A percentile compares a stretch with the other conserved stretches of the same genome.
phyloP scores from a whole-genome alignment of 2,113 vertebrate species.

The Hippocampus comes region DNA sequence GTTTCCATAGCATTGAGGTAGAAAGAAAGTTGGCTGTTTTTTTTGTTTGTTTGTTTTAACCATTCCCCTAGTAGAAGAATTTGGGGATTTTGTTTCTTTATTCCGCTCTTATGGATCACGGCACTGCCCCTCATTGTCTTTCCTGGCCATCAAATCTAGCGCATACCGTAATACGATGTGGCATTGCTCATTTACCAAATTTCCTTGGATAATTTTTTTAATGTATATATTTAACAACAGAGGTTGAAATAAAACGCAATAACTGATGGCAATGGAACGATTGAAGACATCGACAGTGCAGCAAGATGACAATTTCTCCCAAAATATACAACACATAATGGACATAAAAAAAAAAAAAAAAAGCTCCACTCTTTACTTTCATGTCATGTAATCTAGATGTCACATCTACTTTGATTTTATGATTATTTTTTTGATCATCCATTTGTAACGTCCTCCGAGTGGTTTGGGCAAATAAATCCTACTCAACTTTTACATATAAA shows the following conservation, averaged over 20 bases:
- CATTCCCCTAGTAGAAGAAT: conserved; percentile 57
- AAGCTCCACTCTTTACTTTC: neutral
- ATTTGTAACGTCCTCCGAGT: conserved; percentile 10
- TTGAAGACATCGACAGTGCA: neutral
- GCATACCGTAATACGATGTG: conserved; percentile 56
- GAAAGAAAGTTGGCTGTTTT: conserved; percentile 70
- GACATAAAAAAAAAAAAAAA: conserved; percentile 10
- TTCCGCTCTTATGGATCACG: conserved; percentile 64
- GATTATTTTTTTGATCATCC: neutral
- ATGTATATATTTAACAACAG: neutral
- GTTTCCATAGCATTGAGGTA: conserved; percentile 94
- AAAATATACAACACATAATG: conserved; percentile 73
- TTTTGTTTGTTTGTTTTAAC: neutral
- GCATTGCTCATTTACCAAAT: no score
- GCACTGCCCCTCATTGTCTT: conserved; percentile 78
- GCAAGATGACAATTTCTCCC: conserved; percentile 12
- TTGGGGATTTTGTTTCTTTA: conserved; percentile 40
- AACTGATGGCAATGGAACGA: neutral
- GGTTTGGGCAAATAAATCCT: neutral
- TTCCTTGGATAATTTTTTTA: no score
- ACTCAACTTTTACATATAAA: neutral
- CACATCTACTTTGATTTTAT: neutral
- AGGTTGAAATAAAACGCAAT: neutral
- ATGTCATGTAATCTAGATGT: neutral
- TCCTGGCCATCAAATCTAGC: conserved; percentile 70